phyloP scores from a whole-genome alignment of 2,113 vertebrate species.

The Polyodon spathula region DNA sequence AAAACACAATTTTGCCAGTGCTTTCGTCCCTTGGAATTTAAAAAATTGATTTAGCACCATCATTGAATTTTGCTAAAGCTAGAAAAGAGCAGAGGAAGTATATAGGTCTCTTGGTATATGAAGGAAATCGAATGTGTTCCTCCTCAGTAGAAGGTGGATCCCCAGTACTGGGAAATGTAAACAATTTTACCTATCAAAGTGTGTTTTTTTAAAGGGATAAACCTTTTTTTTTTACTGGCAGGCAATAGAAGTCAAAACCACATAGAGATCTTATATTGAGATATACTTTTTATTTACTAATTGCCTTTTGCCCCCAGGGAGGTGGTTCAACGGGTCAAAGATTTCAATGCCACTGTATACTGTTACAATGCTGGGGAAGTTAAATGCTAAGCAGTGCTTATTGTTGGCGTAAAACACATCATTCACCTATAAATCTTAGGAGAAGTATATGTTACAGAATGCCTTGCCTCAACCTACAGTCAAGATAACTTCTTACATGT shows the following conservation, averaged over 20 bases:
- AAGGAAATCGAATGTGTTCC: conserved; percentile 24
- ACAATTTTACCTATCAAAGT: conserved; percentile 24
- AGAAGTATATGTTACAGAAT: conserved; percentile 44
- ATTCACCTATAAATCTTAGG: conserved; percentile 41
- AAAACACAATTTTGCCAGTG: conserved; percentile 57
- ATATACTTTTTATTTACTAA: conserved; percentile 3
- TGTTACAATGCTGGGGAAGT: conserved; percentile 25
- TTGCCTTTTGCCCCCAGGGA: background rate
- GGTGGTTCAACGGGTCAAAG: background rate
- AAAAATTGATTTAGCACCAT: conserved; percentile 70
- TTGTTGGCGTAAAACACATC: conserved; percentile 48
- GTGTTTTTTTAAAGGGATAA: background rate
- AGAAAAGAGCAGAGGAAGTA: conserved; percentile 45
- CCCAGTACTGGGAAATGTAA: conserved; percentile 19
- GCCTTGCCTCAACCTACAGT: conserved; percentile 41
- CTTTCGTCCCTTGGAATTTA: conserved; percentile 73
- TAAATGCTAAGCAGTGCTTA: conserved; percentile 35
- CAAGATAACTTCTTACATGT: conserved; percentile 29
- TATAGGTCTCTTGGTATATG: conserved; percentile 29
- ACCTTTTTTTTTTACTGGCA: background rate
- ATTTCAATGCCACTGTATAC: background rate
- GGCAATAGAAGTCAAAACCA: background rate
- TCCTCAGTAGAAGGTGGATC: conserved; percentile 35
- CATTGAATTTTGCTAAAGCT: conserved; percentile 76
- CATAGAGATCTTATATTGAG: background rate